A percentile compares a stretch with the other conserved stretches of the same genome.
phyloP scores from a whole-genome alignment of 2,113 vertebrate species.

The Solenodon paradoxus region DNA sequence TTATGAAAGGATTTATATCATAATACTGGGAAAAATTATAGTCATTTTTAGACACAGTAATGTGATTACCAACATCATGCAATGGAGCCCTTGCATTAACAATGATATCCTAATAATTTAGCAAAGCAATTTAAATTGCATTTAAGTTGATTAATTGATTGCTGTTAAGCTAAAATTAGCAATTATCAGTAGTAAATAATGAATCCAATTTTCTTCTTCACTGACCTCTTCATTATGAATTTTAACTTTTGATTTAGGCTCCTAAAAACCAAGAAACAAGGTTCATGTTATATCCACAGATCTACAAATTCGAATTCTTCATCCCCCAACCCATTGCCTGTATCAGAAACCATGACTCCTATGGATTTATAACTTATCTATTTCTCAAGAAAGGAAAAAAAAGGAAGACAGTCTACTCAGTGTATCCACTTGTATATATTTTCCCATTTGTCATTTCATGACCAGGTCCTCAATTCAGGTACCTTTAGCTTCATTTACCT shows the following conservation, averaged over 20 bases:
- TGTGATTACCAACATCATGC: not conserved
- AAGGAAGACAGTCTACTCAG: not conserved
- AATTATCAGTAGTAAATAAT: not conserved
- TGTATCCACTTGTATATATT: not conserved
- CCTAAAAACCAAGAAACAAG: not conserved
- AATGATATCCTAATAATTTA: slow-evolving; percentile 16
- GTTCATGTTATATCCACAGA: not conserved
- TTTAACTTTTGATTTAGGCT: not conserved
- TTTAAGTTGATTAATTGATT: not conserved
- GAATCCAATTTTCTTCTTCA: not conserved
- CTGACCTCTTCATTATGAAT: not conserved
- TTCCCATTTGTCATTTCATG: not conserved
- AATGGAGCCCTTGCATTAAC: slow-evolving; percentile 9
- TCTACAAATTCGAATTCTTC: not conserved
- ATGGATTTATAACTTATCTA: not conserved
- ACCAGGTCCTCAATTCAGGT: not conserved
- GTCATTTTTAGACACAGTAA: not conserved
- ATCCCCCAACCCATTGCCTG: not conserved
- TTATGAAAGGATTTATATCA: not conserved
- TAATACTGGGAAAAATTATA: not conserved
- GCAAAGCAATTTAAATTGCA: slow-evolving; percentile 14
- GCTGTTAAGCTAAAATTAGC: slow-evolving; percentile 1
- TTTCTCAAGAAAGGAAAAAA: not conserved
- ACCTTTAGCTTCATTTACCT: not conserved
- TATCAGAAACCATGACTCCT: not conserved